Evolutionary conservation across 1,140 invertebrate genomes (phyloP).

Genomic region (Sycophaga agraensis): DNA sequence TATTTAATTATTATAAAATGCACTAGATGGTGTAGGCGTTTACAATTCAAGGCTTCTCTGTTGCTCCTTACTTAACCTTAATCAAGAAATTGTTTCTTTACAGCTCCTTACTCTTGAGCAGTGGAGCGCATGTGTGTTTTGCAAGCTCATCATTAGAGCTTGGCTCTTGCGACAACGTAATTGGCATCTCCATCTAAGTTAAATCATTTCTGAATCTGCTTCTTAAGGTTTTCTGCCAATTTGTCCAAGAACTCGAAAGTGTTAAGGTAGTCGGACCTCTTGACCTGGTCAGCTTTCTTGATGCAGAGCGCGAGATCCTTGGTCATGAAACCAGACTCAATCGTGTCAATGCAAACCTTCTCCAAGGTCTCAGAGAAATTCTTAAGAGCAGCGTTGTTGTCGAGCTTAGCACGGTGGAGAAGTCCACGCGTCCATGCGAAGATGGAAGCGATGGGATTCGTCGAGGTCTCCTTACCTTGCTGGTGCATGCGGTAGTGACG

Average conservation of each 20-base stretch:
- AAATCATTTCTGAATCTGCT: too few species aligned
- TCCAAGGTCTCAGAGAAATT: slow-evolving; percentile 85
- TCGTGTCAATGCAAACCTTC: slow-evolving; percentile 89
- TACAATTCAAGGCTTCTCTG: too few species aligned
- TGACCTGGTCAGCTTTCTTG: slow-evolving; percentile 85
- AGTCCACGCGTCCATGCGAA: slow-evolving; percentile 97
- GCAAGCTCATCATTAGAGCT: too few species aligned
- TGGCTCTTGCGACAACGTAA: too few species aligned
- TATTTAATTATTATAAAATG: too few species aligned
- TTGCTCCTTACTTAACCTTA: too few species aligned
- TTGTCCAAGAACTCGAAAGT: slow-evolving; percentile 98
- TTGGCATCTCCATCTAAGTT: too few species aligned
- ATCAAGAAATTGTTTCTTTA: too few species aligned
- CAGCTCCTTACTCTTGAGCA: too few species aligned
- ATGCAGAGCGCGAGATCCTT: slow-evolving; percentile 99
- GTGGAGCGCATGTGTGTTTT: too few species aligned
- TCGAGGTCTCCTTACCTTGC: slow-evolving; percentile 95
- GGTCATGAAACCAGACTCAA: slow-evolving; percentile 95
- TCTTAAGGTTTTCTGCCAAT: slow-evolving; percentile 87
- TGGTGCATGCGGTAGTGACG: slow-evolving; percentile 93
- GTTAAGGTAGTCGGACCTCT: slow-evolving; percentile 87
- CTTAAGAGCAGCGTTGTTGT: slow-evolving; percentile 76
- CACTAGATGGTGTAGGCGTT: too few species aligned
- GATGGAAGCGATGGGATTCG: slow-evolving; percentile 98
- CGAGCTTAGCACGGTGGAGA: slow-evolving; percentile 88